Conservation (phyloP, 1,140 invertebrate genomes). For the Araneus ventricosus region DNA sequence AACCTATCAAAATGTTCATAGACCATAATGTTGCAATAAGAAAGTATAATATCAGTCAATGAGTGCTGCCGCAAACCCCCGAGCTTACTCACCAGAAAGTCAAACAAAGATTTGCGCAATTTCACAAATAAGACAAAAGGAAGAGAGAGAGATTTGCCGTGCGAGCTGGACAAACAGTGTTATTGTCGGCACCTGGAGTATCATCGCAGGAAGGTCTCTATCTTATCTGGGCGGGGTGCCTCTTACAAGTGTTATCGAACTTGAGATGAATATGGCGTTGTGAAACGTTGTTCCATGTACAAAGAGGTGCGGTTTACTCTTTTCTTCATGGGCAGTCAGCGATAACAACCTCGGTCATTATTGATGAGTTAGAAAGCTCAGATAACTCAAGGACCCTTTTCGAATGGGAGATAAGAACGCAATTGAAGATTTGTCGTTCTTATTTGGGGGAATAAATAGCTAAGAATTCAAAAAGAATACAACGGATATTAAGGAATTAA, state of each 20-base stretch:
- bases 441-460: neutral
- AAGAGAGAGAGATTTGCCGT: neutral
- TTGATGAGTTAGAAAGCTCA: slow-evolving; percentile 32
- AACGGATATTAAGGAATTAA: no score
- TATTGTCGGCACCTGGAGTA: slow-evolving; percentile 5
- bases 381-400: neutral
- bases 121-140: neutral
- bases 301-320: slow-evolving; percentile 60
- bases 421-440: neutral
- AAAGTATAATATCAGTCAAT: neutral
- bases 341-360: slow-evolving; percentile 44
- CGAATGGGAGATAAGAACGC: slow-evolving; percentile 4
- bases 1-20: no score
- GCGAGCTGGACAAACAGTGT: neutral
- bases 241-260: slow-evolving; percentile 61
- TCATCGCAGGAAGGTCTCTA: neutral
- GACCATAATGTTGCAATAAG: no score
- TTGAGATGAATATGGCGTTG: slow-evolving; percentile 49
- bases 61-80: neutral
- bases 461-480: neutral
- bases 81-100: neutral
- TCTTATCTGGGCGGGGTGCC: neutral
- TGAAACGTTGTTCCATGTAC: slow-evolving; percentile 50
- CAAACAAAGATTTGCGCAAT: neutral
- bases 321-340: slow-evolving; percentile 26